These are phyloP conservation scores for Brachyptera risi DNA, from an alignment of 2,888 invertebrate genomes.

Conservation along the genomic window DNA sequence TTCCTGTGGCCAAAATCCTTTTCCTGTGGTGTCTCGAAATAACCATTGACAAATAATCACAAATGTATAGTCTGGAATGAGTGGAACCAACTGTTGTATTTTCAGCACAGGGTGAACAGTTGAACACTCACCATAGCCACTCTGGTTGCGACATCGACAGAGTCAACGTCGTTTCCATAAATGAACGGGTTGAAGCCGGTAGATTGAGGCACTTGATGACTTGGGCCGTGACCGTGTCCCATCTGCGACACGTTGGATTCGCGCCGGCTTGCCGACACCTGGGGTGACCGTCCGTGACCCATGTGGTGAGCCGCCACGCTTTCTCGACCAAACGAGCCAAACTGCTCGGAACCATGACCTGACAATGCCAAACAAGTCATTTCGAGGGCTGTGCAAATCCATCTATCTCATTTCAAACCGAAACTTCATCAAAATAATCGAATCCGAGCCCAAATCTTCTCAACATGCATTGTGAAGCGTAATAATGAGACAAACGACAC, in stretches of 20 bases:
- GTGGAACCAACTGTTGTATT: no score
- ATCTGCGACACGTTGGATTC: background rate
- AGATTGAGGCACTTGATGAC: slow-evolving; percentile 35
- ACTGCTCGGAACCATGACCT: background rate
- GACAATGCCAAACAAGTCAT: no score
- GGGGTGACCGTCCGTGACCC: background rate
- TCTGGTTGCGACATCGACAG: slow-evolving; percentile 95
- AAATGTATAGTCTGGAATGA: no score
- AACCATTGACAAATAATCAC: no score
- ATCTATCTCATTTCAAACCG: no score
- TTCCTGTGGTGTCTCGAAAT: no score
- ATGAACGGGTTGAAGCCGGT: slow-evolving; percentile 75
- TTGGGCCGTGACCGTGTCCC: background rate
- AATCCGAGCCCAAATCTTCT: no score
- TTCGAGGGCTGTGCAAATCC: background rate
- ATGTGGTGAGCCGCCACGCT: background rate
- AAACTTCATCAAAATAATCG: no score
- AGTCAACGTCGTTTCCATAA: slow-evolving; percentile 92
- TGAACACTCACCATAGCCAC: slow-evolving; percentile 83
- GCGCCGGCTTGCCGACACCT: background rate
- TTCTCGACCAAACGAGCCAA: background rate
- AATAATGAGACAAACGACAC: no score
- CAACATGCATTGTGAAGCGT: no score
- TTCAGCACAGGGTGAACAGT: no score
- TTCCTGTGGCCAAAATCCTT: no score